Evolutionary conservation across 2,113 vertebrate genomes (phyloP).

Genomic region (Copsychus sechellarum): DNA sequence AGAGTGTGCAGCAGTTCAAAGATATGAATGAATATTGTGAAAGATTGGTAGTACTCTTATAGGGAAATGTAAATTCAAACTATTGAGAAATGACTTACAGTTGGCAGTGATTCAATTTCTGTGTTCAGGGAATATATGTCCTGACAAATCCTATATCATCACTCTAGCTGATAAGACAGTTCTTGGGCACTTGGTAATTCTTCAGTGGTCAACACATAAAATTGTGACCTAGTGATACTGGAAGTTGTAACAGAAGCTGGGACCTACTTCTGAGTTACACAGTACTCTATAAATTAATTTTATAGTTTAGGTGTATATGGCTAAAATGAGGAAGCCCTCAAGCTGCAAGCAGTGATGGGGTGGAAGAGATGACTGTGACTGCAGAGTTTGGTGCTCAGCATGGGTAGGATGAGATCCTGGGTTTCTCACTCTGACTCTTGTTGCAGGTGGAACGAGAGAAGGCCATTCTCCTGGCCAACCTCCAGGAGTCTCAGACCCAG

Average conservation of each 20-base stretch:
- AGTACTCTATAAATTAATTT: not conserved
- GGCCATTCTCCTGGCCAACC: conserved; percentile 85
- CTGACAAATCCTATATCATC: not conserved
- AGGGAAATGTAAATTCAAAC: not conserved
- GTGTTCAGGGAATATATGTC: not conserved
- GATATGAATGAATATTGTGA: not conserved
- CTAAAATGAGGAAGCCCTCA: not conserved
- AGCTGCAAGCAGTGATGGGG: not conserved
- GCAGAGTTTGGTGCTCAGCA: not conserved
- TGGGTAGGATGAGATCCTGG: rapidly evolving
- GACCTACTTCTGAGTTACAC: not conserved
- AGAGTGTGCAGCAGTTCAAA: not conserved
- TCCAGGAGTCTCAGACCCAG: conserved; percentile 95
- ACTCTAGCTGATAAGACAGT: not conserved
- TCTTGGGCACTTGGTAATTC: not conserved
- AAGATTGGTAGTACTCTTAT: not conserved
- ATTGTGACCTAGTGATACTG: not conserved
- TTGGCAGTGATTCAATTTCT: not conserved
- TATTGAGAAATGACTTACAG: not conserved
- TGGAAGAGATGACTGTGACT: not conserved
- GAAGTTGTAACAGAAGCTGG: not conserved
- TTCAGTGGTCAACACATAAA: not conserved
- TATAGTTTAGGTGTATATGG: not conserved
- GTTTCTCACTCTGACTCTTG: not conserved
- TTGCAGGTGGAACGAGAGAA: conserved; percentile 94